Conservation (phyloP, 2,113 vertebrate genomes). For the Scolopax mira region DNA sequence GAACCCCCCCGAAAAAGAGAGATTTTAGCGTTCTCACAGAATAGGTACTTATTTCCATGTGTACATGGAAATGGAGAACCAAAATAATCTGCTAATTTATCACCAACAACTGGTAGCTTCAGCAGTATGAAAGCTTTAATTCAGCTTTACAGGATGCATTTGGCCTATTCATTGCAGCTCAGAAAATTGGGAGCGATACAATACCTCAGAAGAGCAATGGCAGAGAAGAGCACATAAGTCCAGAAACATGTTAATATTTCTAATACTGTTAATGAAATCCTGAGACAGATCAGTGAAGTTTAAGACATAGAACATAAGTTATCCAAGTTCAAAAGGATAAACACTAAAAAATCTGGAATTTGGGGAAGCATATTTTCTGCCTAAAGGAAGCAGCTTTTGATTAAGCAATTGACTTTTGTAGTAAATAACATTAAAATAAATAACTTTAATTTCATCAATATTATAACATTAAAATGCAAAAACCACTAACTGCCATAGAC, state of each 20-base stretch:
- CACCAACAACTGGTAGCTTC: not conserved
- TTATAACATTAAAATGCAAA: slow-evolving; percentile 29
- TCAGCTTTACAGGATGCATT: not conserved
- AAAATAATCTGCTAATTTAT: not conserved
- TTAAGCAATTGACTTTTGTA: slow-evolving; percentile 1
- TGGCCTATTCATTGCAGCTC: not conserved
- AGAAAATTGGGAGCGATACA: not conserved
- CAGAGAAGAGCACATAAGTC: not conserved
- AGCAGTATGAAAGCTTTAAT: not conserved
- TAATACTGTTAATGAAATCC: not conserved
- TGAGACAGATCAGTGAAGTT: not conserved
- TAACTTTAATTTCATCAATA: slow-evolving; percentile 31
- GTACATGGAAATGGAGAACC: not conserved
- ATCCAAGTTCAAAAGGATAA: not conserved
- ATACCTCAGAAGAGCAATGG: too few relatives aligned
- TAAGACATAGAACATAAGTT: not conserved
- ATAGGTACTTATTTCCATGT: not conserved
- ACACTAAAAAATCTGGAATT: not conserved
- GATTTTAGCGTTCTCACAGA: not conserved
- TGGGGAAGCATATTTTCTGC: not conserved
- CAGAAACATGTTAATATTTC: not conserved
- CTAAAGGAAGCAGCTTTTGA: not conserved
- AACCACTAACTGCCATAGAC: not conserved
- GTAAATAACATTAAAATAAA: slow-evolving; percentile 26
- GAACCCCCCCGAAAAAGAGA: not conserved